Evolutionary conservation across 2,797 vertebrate genomes (phyloP).

Genomic region (Tokudaia muenninki): DNA sequence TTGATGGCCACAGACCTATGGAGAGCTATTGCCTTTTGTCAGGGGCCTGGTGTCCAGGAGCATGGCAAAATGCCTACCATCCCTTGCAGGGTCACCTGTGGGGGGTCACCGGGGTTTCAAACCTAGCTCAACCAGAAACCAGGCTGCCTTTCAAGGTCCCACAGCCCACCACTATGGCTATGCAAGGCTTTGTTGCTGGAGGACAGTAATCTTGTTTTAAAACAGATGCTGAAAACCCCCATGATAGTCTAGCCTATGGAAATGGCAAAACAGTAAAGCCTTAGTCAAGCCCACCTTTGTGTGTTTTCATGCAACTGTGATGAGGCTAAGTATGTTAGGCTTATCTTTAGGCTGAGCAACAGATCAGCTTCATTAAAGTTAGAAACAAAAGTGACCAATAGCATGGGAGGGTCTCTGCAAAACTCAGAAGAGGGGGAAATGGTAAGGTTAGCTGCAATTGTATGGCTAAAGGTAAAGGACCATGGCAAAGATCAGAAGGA

Average conservation of each 20-base stretch:
- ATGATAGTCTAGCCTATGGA: neutral
- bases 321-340: constrained; percentile 93
- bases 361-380: neutral
- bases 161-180: neutral
- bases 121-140: too few species aligned
- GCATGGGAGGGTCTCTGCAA: neutral
- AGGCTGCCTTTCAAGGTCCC: too few species aligned
- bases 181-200: neutral
- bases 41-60: too few species aligned
- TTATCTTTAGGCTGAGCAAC: neutral
- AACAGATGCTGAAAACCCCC: neutral
- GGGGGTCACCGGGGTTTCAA: too few species aligned
- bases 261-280: neutral
- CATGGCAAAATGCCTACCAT: too few species aligned
- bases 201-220: neutral
- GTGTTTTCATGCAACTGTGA: constrained; percentile 97
- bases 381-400: neutral
- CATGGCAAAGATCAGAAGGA: constrained; percentile 88
- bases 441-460: neutral
- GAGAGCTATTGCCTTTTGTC: too few species aligned
- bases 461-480: constrained; percentile 75
- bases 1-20: too few species aligned
- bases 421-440: neutral
- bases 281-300: constrained; percentile 94
- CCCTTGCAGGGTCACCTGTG: too few species aligned